Percentiles rank a stretch among this genome's conserved stretches.
Evolutionary conservation across 1,140 invertebrate genomes (phyloP).

Genomic region (Drosophila bifasciata): DNA sequence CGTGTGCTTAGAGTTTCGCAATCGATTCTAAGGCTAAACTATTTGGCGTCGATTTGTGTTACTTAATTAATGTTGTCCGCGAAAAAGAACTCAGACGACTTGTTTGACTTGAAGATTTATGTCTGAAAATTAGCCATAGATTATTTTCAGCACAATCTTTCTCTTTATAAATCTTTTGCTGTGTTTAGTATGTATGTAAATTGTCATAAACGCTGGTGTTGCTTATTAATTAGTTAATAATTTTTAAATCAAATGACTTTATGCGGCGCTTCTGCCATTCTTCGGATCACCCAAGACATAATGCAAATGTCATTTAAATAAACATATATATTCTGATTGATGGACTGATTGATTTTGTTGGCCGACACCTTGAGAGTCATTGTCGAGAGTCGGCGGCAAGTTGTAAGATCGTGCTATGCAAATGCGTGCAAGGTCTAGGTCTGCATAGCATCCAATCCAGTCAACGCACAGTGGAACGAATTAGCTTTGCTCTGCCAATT

Average conservation of each 20-base stretch:
- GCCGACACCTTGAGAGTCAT: constrained; percentile 45
- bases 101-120: constrained; percentile 61
- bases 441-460: constrained; percentile 33
- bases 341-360: constrained; percentile 59
- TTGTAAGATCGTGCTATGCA: constrained; percentile 46
- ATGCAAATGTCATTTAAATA: constrained; percentile 47
- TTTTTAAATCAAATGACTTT: constrained; percentile 25
- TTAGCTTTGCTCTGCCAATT: background rate
- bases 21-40: constrained; percentile 67
- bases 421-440: constrained; percentile 74
- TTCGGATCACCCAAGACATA: constrained; percentile 1
- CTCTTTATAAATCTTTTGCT: constrained; percentile 14
- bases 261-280: no score
- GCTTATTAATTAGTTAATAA: constrained; percentile 46
- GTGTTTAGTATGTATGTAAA: constrained; percentile 45
- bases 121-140: constrained; percentile 38
- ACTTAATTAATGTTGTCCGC: constrained; percentile 67
- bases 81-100: constrained; percentile 41
- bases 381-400: constrained; percentile 41
- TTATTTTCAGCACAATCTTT: constrained; percentile 47
- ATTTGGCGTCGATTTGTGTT: constrained; percentile 58
- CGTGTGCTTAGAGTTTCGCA: constrained; percentile 41
- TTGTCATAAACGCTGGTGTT: constrained; percentile 22
- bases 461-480: constrained; percentile 51
- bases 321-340: constrained; percentile 59